These are phyloP conservation scores for Progne subis DNA, from an alignment of 2,113 vertebrate species.

Conservation along the genomic window DNA sequence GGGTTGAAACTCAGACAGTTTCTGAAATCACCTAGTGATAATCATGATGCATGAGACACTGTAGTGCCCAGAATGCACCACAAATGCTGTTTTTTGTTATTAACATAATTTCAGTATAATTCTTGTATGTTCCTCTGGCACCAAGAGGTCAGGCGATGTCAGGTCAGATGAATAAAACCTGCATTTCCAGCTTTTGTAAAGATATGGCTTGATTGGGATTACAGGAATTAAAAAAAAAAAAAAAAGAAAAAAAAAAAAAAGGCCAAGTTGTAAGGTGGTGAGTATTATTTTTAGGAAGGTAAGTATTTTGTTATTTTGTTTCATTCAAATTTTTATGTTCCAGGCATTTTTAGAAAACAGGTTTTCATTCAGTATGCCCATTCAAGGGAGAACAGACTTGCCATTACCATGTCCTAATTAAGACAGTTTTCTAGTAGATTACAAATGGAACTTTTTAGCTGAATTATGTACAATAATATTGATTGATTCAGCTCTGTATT, in stretches of 20 bases:
- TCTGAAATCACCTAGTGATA: not conserved
- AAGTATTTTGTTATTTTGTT: not conserved
- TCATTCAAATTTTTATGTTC: not conserved
- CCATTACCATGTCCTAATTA: not conserved
- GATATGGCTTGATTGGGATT: not conserved
- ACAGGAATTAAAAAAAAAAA: not conserved
- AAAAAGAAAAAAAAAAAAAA: not conserved
- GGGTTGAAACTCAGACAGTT: not conserved
- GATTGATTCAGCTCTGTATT: conserved; percentile 4
- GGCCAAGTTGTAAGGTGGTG: not conserved
- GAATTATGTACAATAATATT: not conserved
- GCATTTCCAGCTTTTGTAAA: not conserved
- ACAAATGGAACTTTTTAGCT: not conserved
- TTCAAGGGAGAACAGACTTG: not conserved
- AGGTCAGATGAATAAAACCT: not conserved
- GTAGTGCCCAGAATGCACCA: not conserved
- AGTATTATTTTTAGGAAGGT: not conserved
- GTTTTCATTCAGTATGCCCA: not conserved
- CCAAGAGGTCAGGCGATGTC: not conserved
- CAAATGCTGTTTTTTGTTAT: not conserved
- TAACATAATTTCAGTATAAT: not conserved
- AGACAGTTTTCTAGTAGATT: not conserved
- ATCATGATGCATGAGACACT: not conserved
- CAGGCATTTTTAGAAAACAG: not conserved
- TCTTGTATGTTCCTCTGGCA: rapidly evolving